Evolutionary conservation across 2,113 vertebrate genomes (phyloP).

Genomic region (Leiothrix lutea): DNA sequence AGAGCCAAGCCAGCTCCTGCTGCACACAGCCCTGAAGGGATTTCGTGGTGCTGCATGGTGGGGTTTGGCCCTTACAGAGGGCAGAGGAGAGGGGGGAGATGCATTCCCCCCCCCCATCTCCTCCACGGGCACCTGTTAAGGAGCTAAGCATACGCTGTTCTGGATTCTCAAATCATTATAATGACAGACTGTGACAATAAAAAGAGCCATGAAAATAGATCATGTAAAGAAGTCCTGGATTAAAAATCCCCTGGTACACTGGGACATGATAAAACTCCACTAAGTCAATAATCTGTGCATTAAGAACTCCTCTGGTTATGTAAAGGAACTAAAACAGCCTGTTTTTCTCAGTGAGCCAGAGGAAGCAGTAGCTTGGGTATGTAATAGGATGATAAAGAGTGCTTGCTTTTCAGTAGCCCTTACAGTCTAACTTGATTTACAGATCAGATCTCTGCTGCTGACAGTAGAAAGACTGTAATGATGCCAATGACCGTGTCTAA

Average conservation of each 20-base stretch:
- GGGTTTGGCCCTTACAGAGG: background rate
- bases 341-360: background rate
- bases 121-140: background rate
- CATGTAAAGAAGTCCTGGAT: slow-evolving; percentile 46
- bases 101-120: background rate
- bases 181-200: slow-evolving; percentile 40
- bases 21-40: background rate
- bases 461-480: slow-evolving; percentile 47
- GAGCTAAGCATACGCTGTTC: background rate
- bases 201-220: slow-evolving; percentile 57
- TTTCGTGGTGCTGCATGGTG: background rate
- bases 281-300: slow-evolving; percentile 65
- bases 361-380: background rate
- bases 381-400: slow-evolving; percentile 40
- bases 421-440: slow-evolving; percentile 54
- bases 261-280: slow-evolving; percentile 41
- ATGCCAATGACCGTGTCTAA: slow-evolving; percentile 51
- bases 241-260: slow-evolving; percentile 53
- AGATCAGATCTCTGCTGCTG: slow-evolving; percentile 57
- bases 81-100: background rate
- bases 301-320: slow-evolving; percentile 52
- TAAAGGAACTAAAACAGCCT: slow-evolving; percentile 23
- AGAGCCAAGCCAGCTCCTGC: background rate
- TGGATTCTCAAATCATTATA: slow-evolving; percentile 44
- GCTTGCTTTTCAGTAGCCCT: slow-evolving; percentile 28